Percentiles rank a stretch among this genome's conserved stretches.
Evolutionary conservation across 2,113 vertebrate genomes (phyloP).

Genomic region (Dolichotis patagonum): DNA sequence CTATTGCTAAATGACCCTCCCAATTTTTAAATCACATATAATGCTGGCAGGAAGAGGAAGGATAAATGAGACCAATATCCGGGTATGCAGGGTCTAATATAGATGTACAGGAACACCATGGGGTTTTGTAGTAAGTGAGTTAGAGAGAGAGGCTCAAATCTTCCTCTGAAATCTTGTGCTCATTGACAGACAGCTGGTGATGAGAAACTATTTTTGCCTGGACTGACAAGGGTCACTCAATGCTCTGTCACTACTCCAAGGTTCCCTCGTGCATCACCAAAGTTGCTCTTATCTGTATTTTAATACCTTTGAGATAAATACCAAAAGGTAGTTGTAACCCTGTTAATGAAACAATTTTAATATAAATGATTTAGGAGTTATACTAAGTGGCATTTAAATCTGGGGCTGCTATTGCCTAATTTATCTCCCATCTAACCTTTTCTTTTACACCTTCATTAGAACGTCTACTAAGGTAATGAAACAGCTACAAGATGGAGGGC

Average conservation of each 20-base stretch:
- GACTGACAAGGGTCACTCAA: conserved; percentile 25
- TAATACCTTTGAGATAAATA: conserved; percentile 46
- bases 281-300: conserved; percentile 59
- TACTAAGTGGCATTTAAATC: conserved; percentile 46
- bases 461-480: conserved; percentile 23
- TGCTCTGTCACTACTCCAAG: conserved; percentile 43
- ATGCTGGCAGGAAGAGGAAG: conserved; percentile 45
- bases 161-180: background rate
- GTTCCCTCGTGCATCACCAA: background rate
- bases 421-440: conserved; percentile 56
- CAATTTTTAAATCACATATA: conserved; percentile 53
- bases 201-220: background rate
- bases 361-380: conserved; percentile 24
- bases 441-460: conserved; percentile 56
- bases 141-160: conserved; percentile 47
- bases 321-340: background rate
- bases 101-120: conserved; percentile 47
- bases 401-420: background rate
- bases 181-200: background rate
- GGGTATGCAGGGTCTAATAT: background rate
- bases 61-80: conserved; percentile 53
- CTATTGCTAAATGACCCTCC: conserved; percentile 74
- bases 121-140: conserved; percentile 24
- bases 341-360: conserved; percentile 50
- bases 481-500: conserved; percentile 8